phyloP scores from a whole-genome alignment of 2,797 vertebrate genomes.

The Columba guinea region DNA sequence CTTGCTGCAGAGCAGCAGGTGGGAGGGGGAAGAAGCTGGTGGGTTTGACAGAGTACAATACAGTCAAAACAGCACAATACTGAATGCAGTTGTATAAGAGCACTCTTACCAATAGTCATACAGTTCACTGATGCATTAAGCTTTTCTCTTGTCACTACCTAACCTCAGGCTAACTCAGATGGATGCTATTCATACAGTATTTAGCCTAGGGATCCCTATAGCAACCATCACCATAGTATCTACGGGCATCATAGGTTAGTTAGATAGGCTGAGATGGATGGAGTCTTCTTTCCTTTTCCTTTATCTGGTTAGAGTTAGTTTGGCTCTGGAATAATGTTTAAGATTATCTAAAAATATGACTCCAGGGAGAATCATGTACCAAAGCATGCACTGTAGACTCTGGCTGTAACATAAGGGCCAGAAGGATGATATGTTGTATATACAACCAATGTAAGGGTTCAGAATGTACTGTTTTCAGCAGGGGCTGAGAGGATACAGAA shows the following conservation, averaged over 20 bases:
- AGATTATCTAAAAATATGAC: background rate
- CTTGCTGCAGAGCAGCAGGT: conserved; percentile 31
- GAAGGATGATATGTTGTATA: background rate
- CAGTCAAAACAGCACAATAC: conserved; percentile 26
- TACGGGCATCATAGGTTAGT: background rate
- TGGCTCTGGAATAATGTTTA: background rate
- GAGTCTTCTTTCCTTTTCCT: background rate
- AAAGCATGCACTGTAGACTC: background rate
- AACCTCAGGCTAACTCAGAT: conserved; percentile 38
- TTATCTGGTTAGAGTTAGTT: background rate
- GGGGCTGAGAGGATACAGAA: background rate
- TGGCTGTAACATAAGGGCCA: background rate
- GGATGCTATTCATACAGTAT: conserved; percentile 19
- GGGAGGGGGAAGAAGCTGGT: background rate
- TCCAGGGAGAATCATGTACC: background rate
- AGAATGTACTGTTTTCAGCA: background rate
- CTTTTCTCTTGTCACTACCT: conserved; percentile 15
- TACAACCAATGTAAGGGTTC: background rate
- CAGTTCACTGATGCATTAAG: conserved; percentile 27
- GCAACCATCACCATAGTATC: conserved; percentile 38
- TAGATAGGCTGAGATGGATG: background rate
- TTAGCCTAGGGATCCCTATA: conserved; percentile 39
- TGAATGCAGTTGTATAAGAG: background rate
- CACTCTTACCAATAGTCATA: conserved; percentile 27
- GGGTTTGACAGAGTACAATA: conserved; percentile 29